These are phyloP conservation scores for Aphaenogaster floridana DNA, from an alignment of 1,140 invertebrate genomes.

Conservation along the genomic window DNA sequence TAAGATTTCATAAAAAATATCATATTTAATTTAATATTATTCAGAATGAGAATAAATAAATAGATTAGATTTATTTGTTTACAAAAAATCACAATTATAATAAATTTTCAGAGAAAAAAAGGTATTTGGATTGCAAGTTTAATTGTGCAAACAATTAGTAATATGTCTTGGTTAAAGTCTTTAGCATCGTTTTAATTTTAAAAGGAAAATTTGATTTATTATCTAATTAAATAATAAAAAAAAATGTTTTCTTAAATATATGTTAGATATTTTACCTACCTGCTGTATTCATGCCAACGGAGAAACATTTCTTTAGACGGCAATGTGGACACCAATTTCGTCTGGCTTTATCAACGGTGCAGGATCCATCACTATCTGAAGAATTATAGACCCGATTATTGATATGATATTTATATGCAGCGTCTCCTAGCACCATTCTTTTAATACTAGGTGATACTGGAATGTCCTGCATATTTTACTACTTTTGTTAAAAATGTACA, in stretches of 20 bases:
- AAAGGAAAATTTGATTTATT: not conserved
- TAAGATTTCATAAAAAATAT: not conserved
- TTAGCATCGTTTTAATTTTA: not conserved
- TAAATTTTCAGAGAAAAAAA: not conserved
- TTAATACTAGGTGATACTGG: not conserved
- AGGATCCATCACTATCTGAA: slow-evolving; percentile 91
- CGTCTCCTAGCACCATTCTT: not conserved
- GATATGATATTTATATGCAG: not conserved
- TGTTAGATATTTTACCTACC: slow-evolving; percentile 86
- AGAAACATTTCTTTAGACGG: slow-evolving; percentile 92
- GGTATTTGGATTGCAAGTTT: not conserved
- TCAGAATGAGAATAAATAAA: not conserved
- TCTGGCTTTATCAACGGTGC: slow-evolving; percentile 93
- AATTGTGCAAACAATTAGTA: not conserved
- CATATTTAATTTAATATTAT: slow-evolving; percentile 15
- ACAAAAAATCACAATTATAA: not conserved
- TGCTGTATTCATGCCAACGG: slow-evolving; percentile 92
- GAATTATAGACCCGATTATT: not conserved
- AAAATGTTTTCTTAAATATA: not conserved
- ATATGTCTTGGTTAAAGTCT: not conserved
- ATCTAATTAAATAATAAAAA: not conserved
- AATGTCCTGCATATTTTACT: not conserved
- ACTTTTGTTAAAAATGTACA: not conserved
- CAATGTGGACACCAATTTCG: slow-evolving; percentile 96
- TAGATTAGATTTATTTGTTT: not conserved